phyloP scores from a whole-genome alignment of 1,140 invertebrate species.

The Pseudobourletiella spinata region DNA sequence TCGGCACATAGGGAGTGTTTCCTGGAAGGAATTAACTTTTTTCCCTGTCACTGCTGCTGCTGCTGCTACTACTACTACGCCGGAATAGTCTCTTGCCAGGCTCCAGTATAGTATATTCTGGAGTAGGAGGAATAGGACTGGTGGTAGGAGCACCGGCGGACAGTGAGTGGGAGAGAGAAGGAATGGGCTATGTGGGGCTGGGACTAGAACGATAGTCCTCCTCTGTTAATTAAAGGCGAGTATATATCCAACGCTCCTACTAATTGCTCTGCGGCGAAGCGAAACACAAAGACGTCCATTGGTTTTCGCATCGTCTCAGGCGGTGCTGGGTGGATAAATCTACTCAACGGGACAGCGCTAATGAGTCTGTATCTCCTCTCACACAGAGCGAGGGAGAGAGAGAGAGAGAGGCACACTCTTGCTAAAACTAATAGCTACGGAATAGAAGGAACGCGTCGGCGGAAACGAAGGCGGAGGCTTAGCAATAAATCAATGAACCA shows the following conservation, averaged over 20 bases:
- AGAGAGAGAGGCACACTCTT: conserved; percentile 9
- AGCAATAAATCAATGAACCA: conserved; percentile 31
- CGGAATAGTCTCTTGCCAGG: too few species aligned
- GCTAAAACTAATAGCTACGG: conserved; percentile 24
- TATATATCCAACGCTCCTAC: too few species aligned
- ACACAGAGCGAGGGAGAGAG: neutral
- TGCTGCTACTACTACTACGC: too few species aligned
- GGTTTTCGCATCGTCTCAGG: conserved; percentile 21
- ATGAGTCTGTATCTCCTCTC: conserved; percentile 13
- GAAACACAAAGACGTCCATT: conserved; percentile 21
- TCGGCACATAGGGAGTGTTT: too few species aligned
- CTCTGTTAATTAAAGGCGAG: too few species aligned
- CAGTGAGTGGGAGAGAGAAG: neutral
- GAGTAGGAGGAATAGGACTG: neutral
- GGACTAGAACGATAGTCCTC: conserved; percentile 3
- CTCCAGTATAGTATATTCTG: too few species aligned
- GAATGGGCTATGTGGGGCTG: neutral
- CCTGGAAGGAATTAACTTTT: too few species aligned
- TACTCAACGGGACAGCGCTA: conserved; percentile 24
- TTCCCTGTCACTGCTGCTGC: too few species aligned
- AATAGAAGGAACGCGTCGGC: conserved; percentile 17
- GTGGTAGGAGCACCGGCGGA: neutral
- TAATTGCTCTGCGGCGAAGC: conserved; percentile 35
- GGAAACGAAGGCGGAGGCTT: conserved; percentile 26
- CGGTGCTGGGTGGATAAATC: conserved; percentile 21